Evolutionary conservation across 2,888 invertebrate species (phyloP).

Genomic region (Pseudanteris insignis): DNA sequence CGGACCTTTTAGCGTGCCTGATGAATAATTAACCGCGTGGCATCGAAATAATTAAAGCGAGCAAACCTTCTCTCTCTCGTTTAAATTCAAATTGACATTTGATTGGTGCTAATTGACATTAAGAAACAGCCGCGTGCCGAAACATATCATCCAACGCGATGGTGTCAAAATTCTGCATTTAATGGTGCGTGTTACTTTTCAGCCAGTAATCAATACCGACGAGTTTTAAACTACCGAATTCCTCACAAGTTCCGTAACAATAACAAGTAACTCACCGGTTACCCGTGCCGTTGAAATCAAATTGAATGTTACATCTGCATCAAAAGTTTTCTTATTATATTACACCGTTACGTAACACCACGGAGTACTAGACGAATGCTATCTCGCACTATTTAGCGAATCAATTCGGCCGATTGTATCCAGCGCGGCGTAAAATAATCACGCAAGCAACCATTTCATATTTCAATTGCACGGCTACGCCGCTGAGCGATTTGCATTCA

Average conservation of each 20-base stretch:
- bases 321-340: too few relatives aligned
- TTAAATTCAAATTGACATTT: constrained; percentile 22
- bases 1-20: neutral
- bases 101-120: constrained; percentile 23
- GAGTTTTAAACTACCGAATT: too few relatives aligned
- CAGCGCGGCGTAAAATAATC: constrained; percentile 12
- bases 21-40: constrained; percentile 17
- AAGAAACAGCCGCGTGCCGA: constrained; percentile 4
- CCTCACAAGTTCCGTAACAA: too few relatives aligned
- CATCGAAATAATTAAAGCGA: constrained; percentile 9
- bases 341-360: too few relatives aligned
- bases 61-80: constrained; percentile 1
- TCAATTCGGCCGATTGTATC: constrained; percentile 12
- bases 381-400: constrained; percentile 35
- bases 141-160: too few relatives aligned
- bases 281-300: constrained; percentile 23
- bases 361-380: constrained; percentile 14
- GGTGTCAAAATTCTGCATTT: too few relatives aligned
- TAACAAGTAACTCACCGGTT: too few relatives aligned
- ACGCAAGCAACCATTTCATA: constrained; percentile 4
- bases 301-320: too few relatives aligned
- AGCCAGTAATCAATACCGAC: too few relatives aligned
- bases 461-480: constrained; percentile 6
- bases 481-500: constrained; percentile 8
- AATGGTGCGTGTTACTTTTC: too few relatives aligned